Conservation (phyloP, 1,140 invertebrate genomes). For the Plectus sambesii region DNA sequence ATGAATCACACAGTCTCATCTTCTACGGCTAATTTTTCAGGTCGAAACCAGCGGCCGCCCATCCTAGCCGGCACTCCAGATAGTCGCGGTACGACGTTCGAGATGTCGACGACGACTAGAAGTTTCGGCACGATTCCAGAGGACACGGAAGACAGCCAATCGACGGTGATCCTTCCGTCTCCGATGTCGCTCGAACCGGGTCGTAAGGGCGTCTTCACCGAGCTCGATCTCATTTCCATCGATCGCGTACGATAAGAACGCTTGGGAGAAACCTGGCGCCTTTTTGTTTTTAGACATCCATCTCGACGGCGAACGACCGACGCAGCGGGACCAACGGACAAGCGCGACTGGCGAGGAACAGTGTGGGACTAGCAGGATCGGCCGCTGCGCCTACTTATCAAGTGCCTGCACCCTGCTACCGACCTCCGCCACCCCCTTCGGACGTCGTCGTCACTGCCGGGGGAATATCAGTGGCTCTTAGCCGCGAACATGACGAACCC, state of each 20-base stretch:
- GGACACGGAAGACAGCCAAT: slow-evolving; percentile 24
- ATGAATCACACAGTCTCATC: too few relatives aligned
- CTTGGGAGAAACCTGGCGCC: neutral
- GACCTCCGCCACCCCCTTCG: too few relatives aligned
- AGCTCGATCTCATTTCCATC: slow-evolving; percentile 29
- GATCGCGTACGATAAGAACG: slow-evolving; percentile 18
- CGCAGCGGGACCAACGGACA: too few relatives aligned
- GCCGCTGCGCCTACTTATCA: too few relatives aligned
- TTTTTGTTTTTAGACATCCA: slow-evolving; percentile 25
- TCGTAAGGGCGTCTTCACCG: slow-evolving; percentile 12
- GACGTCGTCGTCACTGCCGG: too few relatives aligned
- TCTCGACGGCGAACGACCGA: slow-evolving; percentile 19
- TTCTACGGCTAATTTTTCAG: too few relatives aligned
- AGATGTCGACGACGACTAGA: slow-evolving; percentile 33
- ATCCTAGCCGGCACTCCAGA: slow-evolving; percentile 29
- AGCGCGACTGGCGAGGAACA: too few relatives aligned
- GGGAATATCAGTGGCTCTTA: too few relatives aligned
- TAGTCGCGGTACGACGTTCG: slow-evolving; percentile 31
- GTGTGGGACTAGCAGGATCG: too few relatives aligned
- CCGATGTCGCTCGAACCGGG: too few relatives aligned
- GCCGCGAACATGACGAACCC: too few relatives aligned
- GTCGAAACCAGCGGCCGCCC: slow-evolving; percentile 16
- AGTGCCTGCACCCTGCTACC: too few relatives aligned
- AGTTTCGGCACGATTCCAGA: slow-evolving; percentile 36
- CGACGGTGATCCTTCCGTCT: slow-evolving; percentile 10